Conservation (phyloP, 1,140 invertebrate genomes). For the Cydia fagiglandana region DNA sequence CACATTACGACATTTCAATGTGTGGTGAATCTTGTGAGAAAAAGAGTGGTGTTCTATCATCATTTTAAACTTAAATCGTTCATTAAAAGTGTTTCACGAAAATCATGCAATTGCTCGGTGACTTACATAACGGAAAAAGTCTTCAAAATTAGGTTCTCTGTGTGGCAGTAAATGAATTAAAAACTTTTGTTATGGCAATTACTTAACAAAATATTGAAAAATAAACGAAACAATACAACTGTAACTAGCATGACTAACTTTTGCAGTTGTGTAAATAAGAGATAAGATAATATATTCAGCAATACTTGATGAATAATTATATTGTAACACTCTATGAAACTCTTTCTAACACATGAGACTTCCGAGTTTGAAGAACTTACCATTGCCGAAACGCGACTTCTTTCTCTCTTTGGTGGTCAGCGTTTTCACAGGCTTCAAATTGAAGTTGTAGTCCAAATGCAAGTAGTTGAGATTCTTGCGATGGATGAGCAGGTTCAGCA, state of each 20-base stretch:
- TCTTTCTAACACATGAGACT: neutral
- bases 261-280: slow-evolving; percentile 8
- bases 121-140: too few relatives aligned
- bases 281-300: neutral
- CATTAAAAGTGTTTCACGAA: too few relatives aligned
- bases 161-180: neutral
- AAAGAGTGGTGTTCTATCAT: too few relatives aligned
- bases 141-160: neutral
- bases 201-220: neutral
- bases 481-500: slow-evolving; percentile 99
- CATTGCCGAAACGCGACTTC: slow-evolving; percentile 99
- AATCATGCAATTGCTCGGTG: too few relatives aligned
- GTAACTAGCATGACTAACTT: neutral
- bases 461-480: slow-evolving; percentile 99
- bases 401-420: slow-evolving; percentile 99
- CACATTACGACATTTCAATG: too few relatives aligned
- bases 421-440: slow-evolving; percentile 99
- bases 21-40: too few relatives aligned
- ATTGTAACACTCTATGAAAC: neutral
- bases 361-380: slow-evolving; percentile 67
- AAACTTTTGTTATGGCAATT: neutral
- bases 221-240: neutral
- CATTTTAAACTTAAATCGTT: too few relatives aligned
- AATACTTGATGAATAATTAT: neutral
- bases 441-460: slow-evolving; percentile 99